phyloP scores from a whole-genome alignment of 2,888 invertebrate genomes.

The Parasteatoda lunata region DNA sequence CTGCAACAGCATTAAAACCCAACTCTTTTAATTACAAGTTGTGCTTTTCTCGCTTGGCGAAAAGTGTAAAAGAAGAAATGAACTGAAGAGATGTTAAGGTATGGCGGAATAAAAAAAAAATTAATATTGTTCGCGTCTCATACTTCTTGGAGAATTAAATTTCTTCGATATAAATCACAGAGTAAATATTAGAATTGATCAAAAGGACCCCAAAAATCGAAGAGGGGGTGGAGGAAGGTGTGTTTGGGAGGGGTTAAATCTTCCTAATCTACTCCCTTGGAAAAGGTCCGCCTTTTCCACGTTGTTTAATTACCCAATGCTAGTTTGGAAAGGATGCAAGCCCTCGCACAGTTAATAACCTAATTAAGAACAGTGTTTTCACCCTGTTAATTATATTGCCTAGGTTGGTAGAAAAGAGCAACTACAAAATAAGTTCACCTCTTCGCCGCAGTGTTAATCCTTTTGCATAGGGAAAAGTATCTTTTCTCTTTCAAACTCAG shows the following conservation, averaged over 20 bases:
- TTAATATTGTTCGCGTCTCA: neutral
- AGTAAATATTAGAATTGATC: constrained; percentile 52
- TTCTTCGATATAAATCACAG: constrained; percentile 31
- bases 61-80: neutral
- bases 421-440: constrained; percentile 51
- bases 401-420: constrained; percentile 30
- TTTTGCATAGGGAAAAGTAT: constrained; percentile 22
- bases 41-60: neutral
- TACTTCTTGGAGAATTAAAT: neutral
- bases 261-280: constrained; percentile 54
- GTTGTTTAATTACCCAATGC: constrained; percentile 66
- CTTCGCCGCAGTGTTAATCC: constrained; percentile 50
- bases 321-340: constrained; percentile 56
- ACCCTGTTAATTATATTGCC: constrained; percentile 68
- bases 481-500: constrained; percentile 5
- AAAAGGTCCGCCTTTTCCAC: constrained; percentile 60
- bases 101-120: neutral
- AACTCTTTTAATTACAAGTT: constrained; percentile 21
- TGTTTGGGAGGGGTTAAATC: constrained; percentile 37
- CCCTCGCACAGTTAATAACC: constrained; percentile 63
- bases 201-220: constrained; percentile 27
- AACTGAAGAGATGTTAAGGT: neutral
- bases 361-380: constrained; percentile 68
- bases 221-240: neutral
- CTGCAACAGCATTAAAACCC: constrained; percentile 16